Percentiles rank a stretch among this genome's conserved stretches.
Conservation (phyloP, 2,888 invertebrate genomes). For the Gymnosoma rotundatum region DNA sequence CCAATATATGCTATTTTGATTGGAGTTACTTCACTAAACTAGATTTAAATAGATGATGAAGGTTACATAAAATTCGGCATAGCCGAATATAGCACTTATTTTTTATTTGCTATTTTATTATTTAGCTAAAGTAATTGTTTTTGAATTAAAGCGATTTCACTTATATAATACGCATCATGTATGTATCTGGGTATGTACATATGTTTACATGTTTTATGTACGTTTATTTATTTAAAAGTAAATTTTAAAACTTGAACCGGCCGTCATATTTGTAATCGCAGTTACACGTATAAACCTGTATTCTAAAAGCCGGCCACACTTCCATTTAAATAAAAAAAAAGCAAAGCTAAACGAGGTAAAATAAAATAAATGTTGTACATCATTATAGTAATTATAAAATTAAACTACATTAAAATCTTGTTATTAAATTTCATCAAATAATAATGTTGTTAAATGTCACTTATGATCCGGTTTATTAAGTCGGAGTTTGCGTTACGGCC, state of each 20-base stretch:
- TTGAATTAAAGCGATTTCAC: conserved; percentile 29
- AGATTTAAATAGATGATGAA: too few relatives aligned
- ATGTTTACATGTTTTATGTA: too few relatives aligned
- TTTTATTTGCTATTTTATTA: conserved; percentile 23
- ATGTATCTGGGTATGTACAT: too few relatives aligned
- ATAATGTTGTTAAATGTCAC: conserved; percentile 60
- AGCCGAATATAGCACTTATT: too few relatives aligned
- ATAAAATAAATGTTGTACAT: conserved; percentile 60
- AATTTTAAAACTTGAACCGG: conserved; percentile 22
- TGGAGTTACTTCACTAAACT: too few relatives aligned
- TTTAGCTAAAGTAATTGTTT: background rate
- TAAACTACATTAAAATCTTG: conserved; percentile 68
- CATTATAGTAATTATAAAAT: conserved; percentile 70
- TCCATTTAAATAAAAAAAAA: conserved; percentile 1
- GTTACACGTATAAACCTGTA: conserved; percentile 14
- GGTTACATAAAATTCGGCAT: too few relatives aligned
- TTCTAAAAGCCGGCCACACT: conserved; percentile 34
- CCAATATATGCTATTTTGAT: too few relatives aligned
- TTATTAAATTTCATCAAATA: conserved; percentile 69
- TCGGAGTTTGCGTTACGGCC: too few relatives aligned
- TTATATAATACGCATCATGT: conserved; percentile 58
- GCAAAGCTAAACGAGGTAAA: conserved; percentile 3
- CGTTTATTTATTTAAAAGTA: background rate
- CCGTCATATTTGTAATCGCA: conserved; percentile 12
- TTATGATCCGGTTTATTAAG: conserved; percentile 62